Base-by-base conservation (phyloP, 1,140 invertebrate genomes). In the Anoplophora glabripennis region DNA sequence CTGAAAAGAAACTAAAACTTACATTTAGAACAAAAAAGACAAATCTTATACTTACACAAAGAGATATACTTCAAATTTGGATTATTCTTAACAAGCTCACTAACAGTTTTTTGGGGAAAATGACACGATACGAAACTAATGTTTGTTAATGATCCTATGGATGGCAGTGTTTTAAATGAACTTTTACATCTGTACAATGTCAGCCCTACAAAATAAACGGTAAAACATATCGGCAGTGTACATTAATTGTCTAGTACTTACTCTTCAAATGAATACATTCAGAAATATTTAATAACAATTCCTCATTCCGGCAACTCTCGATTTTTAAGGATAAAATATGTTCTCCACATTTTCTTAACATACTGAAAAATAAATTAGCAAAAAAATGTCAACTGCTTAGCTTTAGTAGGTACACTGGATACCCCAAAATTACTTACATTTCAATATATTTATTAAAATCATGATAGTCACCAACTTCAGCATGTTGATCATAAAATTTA, bases 291-390 rank as follows among this genome's bases (percentile, higher is more conserved):
- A 48, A 36, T 14, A 66, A 53, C 35, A 68, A 49, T 28, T 66
- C 54, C 10, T 68, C 66, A 49, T 52, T 66, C 21, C 59, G 46
- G 56, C 66, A 68, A 46, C 41, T 66, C 45, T 68, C 66, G 35
- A 68, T 47, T 57, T 58, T 56, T 28, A 68, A 34, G 11, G 61
- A 64, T 51, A 44, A 11, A 38, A 68, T 47, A 51, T 38, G 48
- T 28, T 61, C 53, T 36, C 66, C 66, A 40, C 48, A 68, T 18
- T 66, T 65, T n/a, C 52, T 68, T n/a, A 68, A 52, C 36, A 55
- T 34, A 15, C 64, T 68, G 14, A 56, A 65, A 61, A n/a, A n/a
- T n/a, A n/a, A n/a, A 35, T 33, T 21, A 34, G 10, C n/a, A 17
- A 14, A 17, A 21, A 12, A 8, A 41, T 28, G 2, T 28, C n/a